Conservation (phyloP, 2,888 invertebrate genomes). For the Plusia festucae region DNA sequence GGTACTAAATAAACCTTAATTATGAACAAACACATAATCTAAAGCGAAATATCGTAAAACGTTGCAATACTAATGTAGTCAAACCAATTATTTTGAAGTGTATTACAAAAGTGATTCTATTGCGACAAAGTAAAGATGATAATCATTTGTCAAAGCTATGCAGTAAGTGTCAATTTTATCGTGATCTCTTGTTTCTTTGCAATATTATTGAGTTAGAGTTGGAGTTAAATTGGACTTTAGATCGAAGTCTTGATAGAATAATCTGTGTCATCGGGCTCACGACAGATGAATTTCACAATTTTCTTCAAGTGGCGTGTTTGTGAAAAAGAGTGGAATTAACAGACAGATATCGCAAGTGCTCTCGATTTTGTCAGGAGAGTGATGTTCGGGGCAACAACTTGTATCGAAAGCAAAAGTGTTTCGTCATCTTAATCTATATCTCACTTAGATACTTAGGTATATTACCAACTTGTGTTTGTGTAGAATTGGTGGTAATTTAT, state of each 20-base stretch:
- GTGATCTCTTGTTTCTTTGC: constrained; percentile 36
- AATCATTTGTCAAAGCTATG: constrained; percentile 52
- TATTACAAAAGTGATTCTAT: constrained; percentile 53
- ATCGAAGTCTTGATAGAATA: constrained; percentile 54
- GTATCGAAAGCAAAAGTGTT: constrained; percentile 26
- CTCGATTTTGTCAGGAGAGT: constrained; percentile 20
- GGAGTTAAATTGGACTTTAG: constrained; percentile 28
- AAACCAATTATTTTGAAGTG: constrained; percentile 53
- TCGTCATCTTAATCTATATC: not conserved
- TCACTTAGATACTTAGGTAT: not conserved
- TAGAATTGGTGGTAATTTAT: too few species aligned
- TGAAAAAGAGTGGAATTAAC: constrained; percentile 31
- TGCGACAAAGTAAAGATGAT: constrained; percentile 40
- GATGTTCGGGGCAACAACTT: constrained; percentile 26
- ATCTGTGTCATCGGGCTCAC: constrained; percentile 65
- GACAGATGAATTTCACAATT: constrained; percentile 63
- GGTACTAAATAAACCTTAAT: constrained; percentile 38
- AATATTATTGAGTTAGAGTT: constrained; percentile 26
- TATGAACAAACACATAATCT: constrained; percentile 47
- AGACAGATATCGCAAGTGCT: constrained; percentile 17
- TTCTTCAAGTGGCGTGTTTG: constrained; percentile 42
- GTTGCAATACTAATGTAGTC: constrained; percentile 41
- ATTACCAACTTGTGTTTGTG: not conserved
- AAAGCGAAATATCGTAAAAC: constrained; percentile 34
- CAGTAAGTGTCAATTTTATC: constrained; percentile 29